These are phyloP conservation scores for Heliconius sara DNA, from an alignment of 2,888 invertebrate species.

Conservation along the genomic window DNA sequence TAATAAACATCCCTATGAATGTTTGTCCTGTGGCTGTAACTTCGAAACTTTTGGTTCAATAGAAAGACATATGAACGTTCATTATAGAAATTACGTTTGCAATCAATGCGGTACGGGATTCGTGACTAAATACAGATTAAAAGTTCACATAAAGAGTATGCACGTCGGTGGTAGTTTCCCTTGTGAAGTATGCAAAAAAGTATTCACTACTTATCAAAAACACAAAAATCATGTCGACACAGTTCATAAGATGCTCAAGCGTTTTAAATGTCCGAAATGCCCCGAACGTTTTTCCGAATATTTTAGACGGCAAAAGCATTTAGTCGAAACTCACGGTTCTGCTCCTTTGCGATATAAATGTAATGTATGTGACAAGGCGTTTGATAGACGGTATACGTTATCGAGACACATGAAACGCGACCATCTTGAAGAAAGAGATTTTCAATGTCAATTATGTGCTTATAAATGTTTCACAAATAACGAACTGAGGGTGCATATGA, in stretches of 20 bases:
- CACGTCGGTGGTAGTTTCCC: constrained; percentile 63
- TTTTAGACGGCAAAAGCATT: constrained; percentile 69
- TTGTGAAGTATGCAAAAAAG: constrained; percentile 67
- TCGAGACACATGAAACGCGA: constrained; percentile 72
- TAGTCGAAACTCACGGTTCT: constrained; percentile 65
- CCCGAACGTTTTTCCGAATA: constrained; percentile 70
- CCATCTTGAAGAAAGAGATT: constrained; percentile 69
- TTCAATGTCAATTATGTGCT: constrained; percentile 60
- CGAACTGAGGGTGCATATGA: constrained; percentile 67
- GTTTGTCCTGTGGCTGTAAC: constrained; percentile 66
- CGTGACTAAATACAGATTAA: constrained; percentile 67
- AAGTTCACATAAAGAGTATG: constrained; percentile 69
- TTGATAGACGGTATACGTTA: constrained; percentile 56
- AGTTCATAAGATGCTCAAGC: constrained; percentile 65
- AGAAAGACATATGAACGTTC: constrained; percentile 75
- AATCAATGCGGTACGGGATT: constrained; percentile 72
- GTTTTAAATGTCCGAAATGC: constrained; percentile 70
- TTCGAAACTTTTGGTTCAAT: constrained; percentile 75
- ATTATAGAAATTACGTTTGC: constrained; percentile 73
- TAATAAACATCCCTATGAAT: constrained; percentile 58
- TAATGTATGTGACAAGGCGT: constrained; percentile 62
- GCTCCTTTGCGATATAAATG: constrained; percentile 69
- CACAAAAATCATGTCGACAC: constrained; percentile 67
- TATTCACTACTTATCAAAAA: constrained; percentile 64
- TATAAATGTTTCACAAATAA: constrained; percentile 70